Percentiles rank a stretch among this genome's conserved stretches.
These are phyloP conservation scores for Calliphora vicina DNA, from an alignment of 1,140 invertebrate species.

Conservation along the genomic window DNA sequence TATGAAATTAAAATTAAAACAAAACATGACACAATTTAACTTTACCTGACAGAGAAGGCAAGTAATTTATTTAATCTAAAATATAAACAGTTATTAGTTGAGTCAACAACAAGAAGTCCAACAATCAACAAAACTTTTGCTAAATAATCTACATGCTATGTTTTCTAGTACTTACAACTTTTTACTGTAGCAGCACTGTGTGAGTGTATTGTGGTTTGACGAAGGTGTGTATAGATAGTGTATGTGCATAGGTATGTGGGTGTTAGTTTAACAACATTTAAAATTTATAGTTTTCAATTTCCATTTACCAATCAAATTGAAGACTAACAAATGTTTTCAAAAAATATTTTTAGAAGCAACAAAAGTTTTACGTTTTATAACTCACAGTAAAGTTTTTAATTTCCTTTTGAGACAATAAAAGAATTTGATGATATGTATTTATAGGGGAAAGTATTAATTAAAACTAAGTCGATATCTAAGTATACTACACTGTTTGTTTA, in stretches of 20 bases:
- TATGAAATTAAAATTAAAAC: slow-evolving; percentile 27
- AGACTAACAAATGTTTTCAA: slow-evolving; percentile 26
- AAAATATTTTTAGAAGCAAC: neutral
- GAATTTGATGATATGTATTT: neutral
- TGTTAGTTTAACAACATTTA: slow-evolving; percentile 18
- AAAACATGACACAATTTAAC: slow-evolving; percentile 27
- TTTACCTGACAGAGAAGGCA: neutral
- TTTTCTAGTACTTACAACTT: neutral
- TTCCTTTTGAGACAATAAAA: neutral
- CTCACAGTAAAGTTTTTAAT: neutral
- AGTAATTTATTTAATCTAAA: slow-evolving; percentile 22
- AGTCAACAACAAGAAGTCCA: slow-evolving; percentile 19
- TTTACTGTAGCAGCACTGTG: neutral
- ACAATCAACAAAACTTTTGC: neutral
- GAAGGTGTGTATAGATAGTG: too few relatives aligned
- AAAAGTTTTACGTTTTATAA: neutral
- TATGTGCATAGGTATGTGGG: neutral
- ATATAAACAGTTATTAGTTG: slow-evolving; percentile 31
- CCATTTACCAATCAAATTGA: slow-evolving; percentile 18
- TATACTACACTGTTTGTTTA: too few relatives aligned
- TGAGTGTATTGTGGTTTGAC: too few relatives aligned
- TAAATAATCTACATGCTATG: neutral
- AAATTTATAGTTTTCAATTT: slow-evolving; percentile 33
- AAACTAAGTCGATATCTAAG: too few relatives aligned
- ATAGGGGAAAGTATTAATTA: too few relatives aligned